phyloP scores from a whole-genome alignment of 92 coral and sea anemone genomes.

The Desmophyllum pertusum region DNA sequence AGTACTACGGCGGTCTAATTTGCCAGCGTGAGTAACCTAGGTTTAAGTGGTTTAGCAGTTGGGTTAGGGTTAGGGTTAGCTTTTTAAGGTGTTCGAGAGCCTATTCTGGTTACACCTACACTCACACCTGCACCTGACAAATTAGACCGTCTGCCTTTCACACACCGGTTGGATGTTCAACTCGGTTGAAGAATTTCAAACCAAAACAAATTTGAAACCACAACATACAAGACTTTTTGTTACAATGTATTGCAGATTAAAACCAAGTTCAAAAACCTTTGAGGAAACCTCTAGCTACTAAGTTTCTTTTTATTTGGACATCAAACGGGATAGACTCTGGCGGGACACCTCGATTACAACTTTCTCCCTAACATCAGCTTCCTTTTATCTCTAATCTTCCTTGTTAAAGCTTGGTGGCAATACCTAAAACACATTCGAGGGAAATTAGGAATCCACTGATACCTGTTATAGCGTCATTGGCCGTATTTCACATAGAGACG shows the following conservation, averaged over 20 bases:
- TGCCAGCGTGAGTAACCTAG: too few relatives aligned
- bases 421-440: slow-evolving; percentile 49
- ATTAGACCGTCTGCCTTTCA: too few relatives aligned
- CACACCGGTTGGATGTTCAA: too few relatives aligned
- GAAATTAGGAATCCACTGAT: neutral
- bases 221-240: neutral
- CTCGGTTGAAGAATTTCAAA: neutral
- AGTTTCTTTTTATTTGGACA: slow-evolving; percentile 86
- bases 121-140: too few relatives aligned
- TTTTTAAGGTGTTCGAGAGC: too few relatives aligned
- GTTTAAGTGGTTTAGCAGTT: too few relatives aligned
- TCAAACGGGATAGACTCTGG: slow-evolving; percentile 81
- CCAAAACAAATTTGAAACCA: neutral
- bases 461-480: too few relatives aligned
- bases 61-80: too few relatives aligned
- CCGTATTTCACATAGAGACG: too few relatives aligned
- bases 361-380: slow-evolving; percentile 80
- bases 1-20: too few relatives aligned
- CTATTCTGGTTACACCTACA: too few relatives aligned
- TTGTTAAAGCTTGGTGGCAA: slow-evolving; percentile 93
- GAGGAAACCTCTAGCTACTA: slow-evolving; percentile 92
- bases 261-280: slow-evolving; percentile 52
- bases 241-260: neutral
- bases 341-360: slow-evolving; percentile 86
- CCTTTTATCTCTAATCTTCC: slow-evolving; percentile 97